phyloP scores from a whole-genome alignment of 1,140 invertebrate genomes.

The Ceratosolen fusciceps region DNA sequence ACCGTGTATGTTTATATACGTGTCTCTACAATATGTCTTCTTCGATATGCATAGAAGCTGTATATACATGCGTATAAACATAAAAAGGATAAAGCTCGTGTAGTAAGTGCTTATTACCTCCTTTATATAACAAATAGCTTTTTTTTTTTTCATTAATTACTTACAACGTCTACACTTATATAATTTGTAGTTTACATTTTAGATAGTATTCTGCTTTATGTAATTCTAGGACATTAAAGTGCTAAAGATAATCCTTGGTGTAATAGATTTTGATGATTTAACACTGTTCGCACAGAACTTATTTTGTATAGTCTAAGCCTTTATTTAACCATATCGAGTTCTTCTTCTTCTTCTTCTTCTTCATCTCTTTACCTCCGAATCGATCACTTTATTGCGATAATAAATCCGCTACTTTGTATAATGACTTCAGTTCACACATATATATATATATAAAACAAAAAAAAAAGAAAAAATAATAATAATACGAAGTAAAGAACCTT shows the following conservation, averaged over 20 bases:
- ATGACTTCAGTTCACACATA: too few relatives aligned
- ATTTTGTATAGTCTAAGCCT: neutral
- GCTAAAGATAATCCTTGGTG: slow-evolving; percentile 14
- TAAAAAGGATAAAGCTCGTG: slow-evolving; percentile 41
- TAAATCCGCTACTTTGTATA: too few relatives aligned
- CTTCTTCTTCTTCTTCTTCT: neutral
- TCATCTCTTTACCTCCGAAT: too few relatives aligned
- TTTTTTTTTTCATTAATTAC: slow-evolving; percentile 36
- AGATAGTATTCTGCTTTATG: slow-evolving; percentile 18
- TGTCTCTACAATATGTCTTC: too few relatives aligned
- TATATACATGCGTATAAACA: slow-evolving; percentile 36
- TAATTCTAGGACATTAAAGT: slow-evolving; percentile 18
- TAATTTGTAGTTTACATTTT: slow-evolving; percentile 28
- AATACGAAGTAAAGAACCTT: too few relatives aligned
- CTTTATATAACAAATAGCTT: slow-evolving; percentile 32
- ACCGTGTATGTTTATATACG: too few relatives aligned
- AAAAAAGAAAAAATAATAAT: too few relatives aligned
- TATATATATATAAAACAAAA: too few relatives aligned
- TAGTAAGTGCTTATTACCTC: slow-evolving; percentile 46
- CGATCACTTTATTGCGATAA: neutral
- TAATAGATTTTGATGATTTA: slow-evolving; percentile 9
- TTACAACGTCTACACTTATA: slow-evolving; percentile 21
- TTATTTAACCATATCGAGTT: neutral
- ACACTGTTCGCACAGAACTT: slow-evolving; percentile 12
- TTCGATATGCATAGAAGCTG: too few relatives aligned